Percentiles rank a stretch among this genome's conserved stretches.
Evolutionary conservation across 2,888 invertebrate genomes (phyloP).

Genomic region (Yponomeuta sedellus): DNA sequence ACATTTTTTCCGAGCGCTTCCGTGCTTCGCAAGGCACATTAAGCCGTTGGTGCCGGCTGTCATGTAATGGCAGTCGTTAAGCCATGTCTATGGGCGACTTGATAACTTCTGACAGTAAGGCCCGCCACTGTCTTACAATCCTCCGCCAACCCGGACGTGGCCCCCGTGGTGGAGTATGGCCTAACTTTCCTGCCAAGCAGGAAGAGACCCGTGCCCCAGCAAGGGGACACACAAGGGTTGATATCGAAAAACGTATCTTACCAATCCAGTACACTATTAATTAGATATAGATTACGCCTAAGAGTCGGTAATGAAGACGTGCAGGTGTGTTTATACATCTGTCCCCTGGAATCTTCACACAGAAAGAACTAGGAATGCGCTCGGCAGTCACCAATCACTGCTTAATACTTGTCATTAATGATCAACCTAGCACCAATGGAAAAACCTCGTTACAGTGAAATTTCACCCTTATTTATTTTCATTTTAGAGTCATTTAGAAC

Average conservation of each 20-base stretch:
- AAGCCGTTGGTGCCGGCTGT: too few species aligned
- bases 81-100: too few species aligned
- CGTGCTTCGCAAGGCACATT: too few species aligned
- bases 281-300: not conserved
- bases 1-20: too few species aligned
- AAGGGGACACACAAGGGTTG: too few species aligned
- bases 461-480: not conserved
- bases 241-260: not conserved
- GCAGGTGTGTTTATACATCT: not conserved
- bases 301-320: not conserved
- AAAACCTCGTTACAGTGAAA: not conserved
- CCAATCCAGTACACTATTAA: not conserved
- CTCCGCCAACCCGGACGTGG: too few species aligned
- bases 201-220: too few species aligned
- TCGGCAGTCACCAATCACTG: not conserved
- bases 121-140: too few species aligned
- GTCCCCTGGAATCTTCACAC: not conserved
- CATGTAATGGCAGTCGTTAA: too few species aligned
- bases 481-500: not conserved
- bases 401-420: not conserved
- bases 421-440: not conserved
- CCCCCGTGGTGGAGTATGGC: too few species aligned
- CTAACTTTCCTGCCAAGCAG: too few species aligned
- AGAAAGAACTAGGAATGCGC: not conserved
- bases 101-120: too few species aligned